Conservation (phyloP, 1,140 invertebrate genomes). For the Cryptotermes secundus region DNA sequence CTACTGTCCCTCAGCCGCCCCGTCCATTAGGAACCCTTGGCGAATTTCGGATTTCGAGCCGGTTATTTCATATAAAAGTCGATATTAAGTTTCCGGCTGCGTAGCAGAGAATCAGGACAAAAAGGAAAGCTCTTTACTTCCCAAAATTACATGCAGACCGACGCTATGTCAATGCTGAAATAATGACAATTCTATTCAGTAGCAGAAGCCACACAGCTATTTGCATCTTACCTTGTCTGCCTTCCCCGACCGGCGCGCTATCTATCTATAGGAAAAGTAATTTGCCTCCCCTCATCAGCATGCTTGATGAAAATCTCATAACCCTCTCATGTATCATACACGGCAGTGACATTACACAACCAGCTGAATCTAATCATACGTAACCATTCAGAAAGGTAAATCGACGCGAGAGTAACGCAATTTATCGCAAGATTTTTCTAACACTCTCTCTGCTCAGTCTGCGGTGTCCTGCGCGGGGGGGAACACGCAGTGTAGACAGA, state of each 20-base stretch:
- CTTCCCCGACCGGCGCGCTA: constrained; percentile 34
- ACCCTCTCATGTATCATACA: not conserved
- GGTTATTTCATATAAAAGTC: too few species aligned
- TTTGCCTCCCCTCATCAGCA: constrained; percentile 50
- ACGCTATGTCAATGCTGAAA: constrained; percentile 47
- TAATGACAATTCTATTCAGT: constrained; percentile 45
- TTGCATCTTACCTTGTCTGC: constrained; percentile 16
- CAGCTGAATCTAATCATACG: not conserved
- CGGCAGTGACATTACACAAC: not conserved
- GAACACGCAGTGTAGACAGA: too few species aligned
- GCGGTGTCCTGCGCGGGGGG: too few species aligned
- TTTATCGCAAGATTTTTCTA: not conserved
- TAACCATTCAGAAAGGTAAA: not conserved
- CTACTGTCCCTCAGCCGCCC: too few species aligned
- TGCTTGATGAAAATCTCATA: constrained; percentile 49
- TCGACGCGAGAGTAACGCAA: not conserved
- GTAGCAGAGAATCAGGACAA: too few species aligned
- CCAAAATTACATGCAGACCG: not conserved
- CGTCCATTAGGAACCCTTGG: too few species aligned
- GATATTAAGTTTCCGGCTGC: too few species aligned
- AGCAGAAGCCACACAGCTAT: not conserved
- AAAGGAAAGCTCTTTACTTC: not conserved
- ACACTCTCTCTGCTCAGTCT: too few species aligned
- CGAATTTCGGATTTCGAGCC: too few species aligned
- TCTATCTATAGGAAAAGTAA: constrained; percentile 51